Percentiles rank a stretch among this genome's conserved stretches.
Evolutionary conservation across 2,797 vertebrate genomes (phyloP).

Genomic region (Toxotes lorentzi): DNA sequence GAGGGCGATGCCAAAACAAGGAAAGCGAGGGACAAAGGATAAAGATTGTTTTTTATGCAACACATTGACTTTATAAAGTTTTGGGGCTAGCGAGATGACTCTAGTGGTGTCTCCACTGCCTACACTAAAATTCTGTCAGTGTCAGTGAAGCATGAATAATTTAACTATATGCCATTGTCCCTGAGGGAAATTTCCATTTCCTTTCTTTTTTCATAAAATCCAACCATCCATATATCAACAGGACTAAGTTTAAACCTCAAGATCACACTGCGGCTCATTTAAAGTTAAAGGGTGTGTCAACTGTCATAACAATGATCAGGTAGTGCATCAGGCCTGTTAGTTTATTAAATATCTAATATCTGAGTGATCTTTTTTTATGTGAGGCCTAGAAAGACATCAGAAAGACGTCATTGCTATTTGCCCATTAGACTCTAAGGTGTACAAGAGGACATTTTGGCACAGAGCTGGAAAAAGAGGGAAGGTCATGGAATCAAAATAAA

Average conservation of each 20-base stretch:
- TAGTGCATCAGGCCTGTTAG: too few species aligned
- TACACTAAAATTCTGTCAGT: neutral
- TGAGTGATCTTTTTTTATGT: too few species aligned
- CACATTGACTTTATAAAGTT: neutral
- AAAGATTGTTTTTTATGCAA: neutral
- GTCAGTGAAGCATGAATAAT: neutral
- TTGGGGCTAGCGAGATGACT: neutral
- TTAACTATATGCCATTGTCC: neutral
- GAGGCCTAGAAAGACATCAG: too few species aligned
- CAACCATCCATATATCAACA: too few species aligned
- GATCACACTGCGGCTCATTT: neutral
- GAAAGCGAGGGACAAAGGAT: neutral
- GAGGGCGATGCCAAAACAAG: neutral
- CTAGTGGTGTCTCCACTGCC: neutral
- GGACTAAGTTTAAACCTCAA: too few species aligned
- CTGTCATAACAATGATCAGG: neutral
- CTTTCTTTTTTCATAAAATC: too few species aligned
- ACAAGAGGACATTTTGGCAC: too few species aligned
- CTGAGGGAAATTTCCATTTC: neutral
- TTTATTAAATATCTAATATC: too few species aligned
- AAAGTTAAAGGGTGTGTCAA: neutral
- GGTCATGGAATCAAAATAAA: neutral
- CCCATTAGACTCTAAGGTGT: too few species aligned
- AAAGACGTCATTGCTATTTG: too few species aligned
- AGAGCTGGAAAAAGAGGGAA: neutral